Percentiles rank a stretch among this genome's conserved stretches.
Evolutionary conservation across 2,888 invertebrate genomes (phyloP).

Genomic region (Ypsolopha sequella): DNA sequence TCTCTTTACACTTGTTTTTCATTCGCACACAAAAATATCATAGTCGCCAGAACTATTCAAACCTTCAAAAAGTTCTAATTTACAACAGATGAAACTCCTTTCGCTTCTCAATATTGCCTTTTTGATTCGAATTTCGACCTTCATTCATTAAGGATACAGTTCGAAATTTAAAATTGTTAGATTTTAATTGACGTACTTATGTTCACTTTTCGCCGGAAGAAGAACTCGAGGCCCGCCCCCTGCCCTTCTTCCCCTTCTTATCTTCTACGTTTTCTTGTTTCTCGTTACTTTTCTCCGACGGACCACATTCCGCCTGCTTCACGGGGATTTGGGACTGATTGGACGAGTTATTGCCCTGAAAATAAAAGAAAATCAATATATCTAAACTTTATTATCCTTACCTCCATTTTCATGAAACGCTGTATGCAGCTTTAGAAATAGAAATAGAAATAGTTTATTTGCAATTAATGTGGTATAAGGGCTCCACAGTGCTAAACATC

Average conservation of each 20-base stretch:
- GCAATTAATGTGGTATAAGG: too few species aligned
- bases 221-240: slow-evolving; percentile 55
- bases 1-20: background rate
- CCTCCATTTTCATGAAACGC: too few species aligned
- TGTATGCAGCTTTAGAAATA: too few species aligned
- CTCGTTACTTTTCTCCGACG: slow-evolving; percentile 20
- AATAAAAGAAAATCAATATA: background rate
- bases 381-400: background rate
- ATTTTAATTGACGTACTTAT: background rate
- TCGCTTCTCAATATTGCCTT: background rate
- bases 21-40: background rate
- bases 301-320: slow-evolving; percentile 23
- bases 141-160: background rate
- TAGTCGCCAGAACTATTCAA: background rate
- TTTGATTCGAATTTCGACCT: background rate
- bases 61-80: background rate
- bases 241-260: slow-evolving; percentile 40
- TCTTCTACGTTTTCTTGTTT: slow-evolving; percentile 37
- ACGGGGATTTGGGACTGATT: slow-evolving; percentile 18
- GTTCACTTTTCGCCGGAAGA: slow-evolving; percentile 55
- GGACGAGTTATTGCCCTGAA: slow-evolving; percentile 31
- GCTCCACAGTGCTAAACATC: too few species aligned
- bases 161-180: background rate
- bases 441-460: too few species aligned
- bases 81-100: background rate